phyloP scores from a whole-genome alignment of 2,113 vertebrate species.

The western clawed frog (Xenopus tropicalis) region DNA sequence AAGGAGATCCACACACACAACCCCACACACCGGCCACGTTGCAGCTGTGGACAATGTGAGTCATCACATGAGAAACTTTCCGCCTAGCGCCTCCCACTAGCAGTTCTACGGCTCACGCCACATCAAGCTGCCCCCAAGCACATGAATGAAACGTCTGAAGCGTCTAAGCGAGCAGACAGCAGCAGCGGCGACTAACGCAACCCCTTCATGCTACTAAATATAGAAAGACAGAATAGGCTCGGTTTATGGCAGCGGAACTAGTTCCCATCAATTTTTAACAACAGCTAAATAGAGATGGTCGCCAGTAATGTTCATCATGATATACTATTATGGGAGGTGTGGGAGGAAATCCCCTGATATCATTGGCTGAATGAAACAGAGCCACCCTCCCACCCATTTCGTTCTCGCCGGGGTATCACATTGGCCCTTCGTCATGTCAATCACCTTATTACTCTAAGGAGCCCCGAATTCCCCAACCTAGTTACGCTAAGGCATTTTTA shows the following conservation, averaged over 20 bases:
- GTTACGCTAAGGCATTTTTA: constrained; percentile 21
- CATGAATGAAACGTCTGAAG: too few species aligned
- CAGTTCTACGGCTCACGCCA: constrained; percentile 1
- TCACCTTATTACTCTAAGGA: not conserved
- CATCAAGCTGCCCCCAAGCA: not conserved
- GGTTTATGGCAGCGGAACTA: too few species aligned
- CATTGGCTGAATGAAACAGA: constrained; percentile 17
- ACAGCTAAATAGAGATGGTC: too few species aligned
- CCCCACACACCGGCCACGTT: constrained; percentile 62
- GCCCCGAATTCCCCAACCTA: not conserved
- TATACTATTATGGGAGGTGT: too few species aligned
- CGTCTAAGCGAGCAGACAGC: too few species aligned
- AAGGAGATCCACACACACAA: too few species aligned
- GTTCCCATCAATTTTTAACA: too few species aligned
- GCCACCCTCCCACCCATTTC: too few species aligned
- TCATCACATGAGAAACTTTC: constrained; percentile 63
- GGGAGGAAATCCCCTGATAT: not conserved
- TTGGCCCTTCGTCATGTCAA: constrained; percentile 16
- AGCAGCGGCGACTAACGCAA: too few species aligned
- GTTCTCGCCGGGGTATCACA: not conserved
- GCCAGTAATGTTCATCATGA: too few species aligned
- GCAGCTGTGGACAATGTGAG: constrained; percentile 68
- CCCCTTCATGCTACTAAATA: too few species aligned
- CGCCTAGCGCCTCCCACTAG: constrained; percentile 56
- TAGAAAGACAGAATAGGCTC: too few species aligned